Evolutionary conservation across 2,888 invertebrate species (phyloP), one percentile per base, ranked within the genome.

Genomic region (Polydrusus tereticollis): DNA sequence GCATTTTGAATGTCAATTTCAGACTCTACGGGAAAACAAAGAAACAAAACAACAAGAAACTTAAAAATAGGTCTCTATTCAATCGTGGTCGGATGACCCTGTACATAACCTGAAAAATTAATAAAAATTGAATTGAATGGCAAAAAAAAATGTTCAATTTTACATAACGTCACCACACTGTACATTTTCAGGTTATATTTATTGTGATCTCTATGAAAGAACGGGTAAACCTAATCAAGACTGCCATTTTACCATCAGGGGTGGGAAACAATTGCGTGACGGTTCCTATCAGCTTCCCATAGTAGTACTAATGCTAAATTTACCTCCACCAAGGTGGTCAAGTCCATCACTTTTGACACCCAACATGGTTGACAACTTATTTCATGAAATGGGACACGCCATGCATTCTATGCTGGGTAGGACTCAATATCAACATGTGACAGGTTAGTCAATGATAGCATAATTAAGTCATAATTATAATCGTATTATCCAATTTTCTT

Each of bases 301-400:
- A 63, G 98, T 98, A 0, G 98, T 98, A 14, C 89, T 99, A 50
- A 95, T 97, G 93, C 86, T 98, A 69, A 97, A 96, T 74, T 88
- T 98, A 65, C 91, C 93, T 47, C 88, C 91, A 33, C 94, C 95
- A 0, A 90, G 90, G 76, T 90, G 91, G 89, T 89, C 89, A 0
- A 91, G 90, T 3, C 95, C 95, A 0, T 93, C 95, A 47, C 87
- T 98, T 62, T 87, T 99, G 65, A 90, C 92, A 21, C 94, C 95
- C 0, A 90, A 91, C 16, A 93, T 94, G 81, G 93, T 98, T 7
- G 98, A 99, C 86, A 99, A 98, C 87, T 88, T 99, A 76, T 99
- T 99, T 86, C 99, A 99, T 85, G 99, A 99, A 88, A 93, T 97
- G 93, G 99, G 99, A 0, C 99, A 99, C 87, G 99, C 99, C 14